Conservation (phyloP, 2,797 vertebrate species). For the Mormyrops attenuatus region DNA sequence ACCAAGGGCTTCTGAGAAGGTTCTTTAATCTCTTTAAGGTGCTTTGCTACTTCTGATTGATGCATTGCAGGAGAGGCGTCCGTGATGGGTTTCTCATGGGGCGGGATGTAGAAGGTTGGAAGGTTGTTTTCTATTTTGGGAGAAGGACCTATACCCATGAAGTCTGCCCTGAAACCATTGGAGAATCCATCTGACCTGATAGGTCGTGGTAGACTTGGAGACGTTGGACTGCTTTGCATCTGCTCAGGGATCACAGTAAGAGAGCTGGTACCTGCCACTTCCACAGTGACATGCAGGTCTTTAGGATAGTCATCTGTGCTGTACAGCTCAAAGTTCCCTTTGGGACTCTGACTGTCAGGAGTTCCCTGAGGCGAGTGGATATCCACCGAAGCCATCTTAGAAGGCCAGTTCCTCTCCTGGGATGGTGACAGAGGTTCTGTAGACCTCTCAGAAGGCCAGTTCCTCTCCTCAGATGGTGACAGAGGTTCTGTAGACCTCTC, state of each 20-base stretch:
- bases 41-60: constrained; percentile 34
- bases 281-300: constrained; percentile 39
- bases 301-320: constrained; percentile 67
- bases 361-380: constrained; percentile 74
- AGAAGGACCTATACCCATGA: constrained; percentile 33
- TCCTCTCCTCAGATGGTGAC: constrained; percentile 75
- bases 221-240: constrained; percentile 23
- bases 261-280: constrained; percentile 48
- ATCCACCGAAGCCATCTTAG: constrained; percentile 61
- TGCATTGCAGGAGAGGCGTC: constrained; percentile 49
- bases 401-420: constrained; percentile 75
- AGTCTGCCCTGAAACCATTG: constrained; percentile 27
- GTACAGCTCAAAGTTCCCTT: constrained; percentile 81
- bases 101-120: constrained; percentile 83
- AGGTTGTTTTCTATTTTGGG: constrained; percentile 64
- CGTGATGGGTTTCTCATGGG: constrained; percentile 50
- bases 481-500: constrained; percentile 67
- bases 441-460: not conserved
- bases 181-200: constrained; percentile 20
- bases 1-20: constrained; percentile 54
- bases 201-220: constrained; percentile 21
- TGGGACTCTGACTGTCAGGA: constrained; percentile 86
- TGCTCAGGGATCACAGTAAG: constrained; percentile 17
- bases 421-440: constrained; percentile 57
- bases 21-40: constrained; percentile 52